Conservation (phyloP, 2,113 vertebrate species). For the Mugil cephalus region DNA sequence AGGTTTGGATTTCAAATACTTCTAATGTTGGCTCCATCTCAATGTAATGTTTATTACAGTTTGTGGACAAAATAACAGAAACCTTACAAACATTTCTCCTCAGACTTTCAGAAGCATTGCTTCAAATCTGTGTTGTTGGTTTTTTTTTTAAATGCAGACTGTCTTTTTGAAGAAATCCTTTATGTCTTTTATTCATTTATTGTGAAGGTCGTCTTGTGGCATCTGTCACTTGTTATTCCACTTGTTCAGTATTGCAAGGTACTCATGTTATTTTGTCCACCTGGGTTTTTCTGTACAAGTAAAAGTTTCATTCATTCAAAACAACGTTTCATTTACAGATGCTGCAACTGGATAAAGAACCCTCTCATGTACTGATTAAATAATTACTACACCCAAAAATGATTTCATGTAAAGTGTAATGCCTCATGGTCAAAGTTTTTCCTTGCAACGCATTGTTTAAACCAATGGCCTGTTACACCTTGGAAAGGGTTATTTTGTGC, state of each 20-base stretch:
- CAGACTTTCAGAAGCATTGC: background rate
- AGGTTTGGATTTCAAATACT: background rate
- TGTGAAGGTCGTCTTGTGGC: background rate
- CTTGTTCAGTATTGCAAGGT: background rate
- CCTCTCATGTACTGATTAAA: background rate
- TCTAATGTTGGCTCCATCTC: constrained; percentile 2
- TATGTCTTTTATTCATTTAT: background rate
- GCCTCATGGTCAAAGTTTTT: background rate
- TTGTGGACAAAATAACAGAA: constrained; percentile 14
- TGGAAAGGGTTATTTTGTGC: background rate
- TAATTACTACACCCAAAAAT: constrained; percentile 11
- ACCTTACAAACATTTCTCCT: background rate
- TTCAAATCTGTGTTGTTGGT: background rate
- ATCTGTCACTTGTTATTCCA: background rate
- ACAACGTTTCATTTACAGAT: constrained; percentile 15
- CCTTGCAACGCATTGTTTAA: background rate
- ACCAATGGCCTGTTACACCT: too few species aligned
- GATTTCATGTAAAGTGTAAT: background rate
- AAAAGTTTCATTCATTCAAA: background rate
- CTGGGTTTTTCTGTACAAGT: background rate
- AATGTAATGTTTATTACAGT: background rate
- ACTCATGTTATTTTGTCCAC: constrained; percentile 8
- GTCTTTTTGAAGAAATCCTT: background rate
- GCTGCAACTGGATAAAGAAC: background rate
- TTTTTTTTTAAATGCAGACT: background rate